phyloP scores from a whole-genome alignment of 2,888 invertebrate species.

The Cyrtodaria siliqua region DNA sequence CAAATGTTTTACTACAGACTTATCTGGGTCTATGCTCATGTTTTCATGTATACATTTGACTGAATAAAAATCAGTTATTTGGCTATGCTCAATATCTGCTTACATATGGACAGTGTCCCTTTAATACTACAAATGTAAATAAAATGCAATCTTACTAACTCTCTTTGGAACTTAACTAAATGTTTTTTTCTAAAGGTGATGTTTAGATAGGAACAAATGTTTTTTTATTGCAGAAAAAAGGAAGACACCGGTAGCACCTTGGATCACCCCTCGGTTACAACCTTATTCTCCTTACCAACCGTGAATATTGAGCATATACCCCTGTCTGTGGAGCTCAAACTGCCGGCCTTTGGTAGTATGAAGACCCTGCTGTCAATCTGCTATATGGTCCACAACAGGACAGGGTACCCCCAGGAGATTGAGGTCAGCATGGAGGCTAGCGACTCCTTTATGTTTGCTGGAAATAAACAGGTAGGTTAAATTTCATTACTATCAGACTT shows the following conservation, averaged over 20 bases:
- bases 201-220: too few relatives aligned
- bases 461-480: constrained; percentile 92
- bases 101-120: too few relatives aligned
- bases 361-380: constrained; percentile 85
- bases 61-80: too few relatives aligned
- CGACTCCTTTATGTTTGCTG: constrained; percentile 98
- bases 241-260: constrained; percentile 52
- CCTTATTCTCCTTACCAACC: constrained; percentile 82
- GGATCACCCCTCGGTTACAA: constrained; percentile 79
- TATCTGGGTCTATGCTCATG: too few relatives aligned
- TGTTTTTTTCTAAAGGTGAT: too few relatives aligned
- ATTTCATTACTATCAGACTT: too few relatives aligned
- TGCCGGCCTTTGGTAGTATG: constrained; percentile 92
- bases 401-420: constrained; percentile 90
- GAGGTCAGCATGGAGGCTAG: constrained; percentile 92
- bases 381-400: constrained; percentile 91
- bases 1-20: too few relatives aligned
- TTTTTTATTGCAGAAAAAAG: constrained; percentile 64
- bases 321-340: constrained; percentile 83
- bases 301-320: constrained; percentile 85
- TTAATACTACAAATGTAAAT: too few relatives aligned
- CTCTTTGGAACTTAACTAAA: too few relatives aligned
- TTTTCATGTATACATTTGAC: too few relatives aligned
- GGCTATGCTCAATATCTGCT: too few relatives aligned
- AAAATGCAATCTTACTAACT: too few relatives aligned